Evolutionary conservation across 2,113 vertebrate genomes (phyloP).

Genomic region (Brachionichthys hirsutus): DNA sequence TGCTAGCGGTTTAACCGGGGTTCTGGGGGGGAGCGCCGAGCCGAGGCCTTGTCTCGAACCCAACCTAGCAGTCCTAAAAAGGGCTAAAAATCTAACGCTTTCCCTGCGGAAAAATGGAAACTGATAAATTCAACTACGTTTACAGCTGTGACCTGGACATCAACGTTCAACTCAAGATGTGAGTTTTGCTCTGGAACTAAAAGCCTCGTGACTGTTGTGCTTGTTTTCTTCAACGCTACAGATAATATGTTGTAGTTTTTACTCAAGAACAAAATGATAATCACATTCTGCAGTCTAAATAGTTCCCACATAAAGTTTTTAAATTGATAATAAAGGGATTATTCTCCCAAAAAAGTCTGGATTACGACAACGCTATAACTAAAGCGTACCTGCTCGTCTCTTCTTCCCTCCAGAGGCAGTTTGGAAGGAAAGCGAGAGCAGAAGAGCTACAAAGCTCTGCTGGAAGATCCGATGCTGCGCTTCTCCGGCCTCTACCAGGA

Average conservation of each 20-base stretch:
- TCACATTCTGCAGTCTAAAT: no score
- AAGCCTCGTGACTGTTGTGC: constrained; percentile 35
- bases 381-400: background rate
- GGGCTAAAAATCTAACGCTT: constrained; percentile 29
- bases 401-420: constrained; percentile 82
- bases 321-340: no score
- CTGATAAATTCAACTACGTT: constrained; percentile 91
- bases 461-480: constrained; percentile 94
- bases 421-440: constrained; percentile 96
- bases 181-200: constrained; percentile 66
- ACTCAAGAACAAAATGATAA: no score
- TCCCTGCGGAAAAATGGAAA: constrained; percentile 77
- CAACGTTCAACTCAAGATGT: constrained; percentile 98
- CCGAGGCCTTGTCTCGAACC: constrained; percentile 58
- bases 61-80: no score
- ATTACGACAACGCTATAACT: no score
- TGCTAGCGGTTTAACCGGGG: background rate
- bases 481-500: constrained; percentile 98
- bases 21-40: constrained; percentile 11
- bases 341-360: no score
- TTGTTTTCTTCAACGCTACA: background rate
- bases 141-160: constrained; percentile 97
- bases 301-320: no score
- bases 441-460: constrained; percentile 93
- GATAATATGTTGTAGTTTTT: no score